Base-by-base conservation (phyloP, 2,797 vertebrate species). In the Siniperca undulata region DNA sequence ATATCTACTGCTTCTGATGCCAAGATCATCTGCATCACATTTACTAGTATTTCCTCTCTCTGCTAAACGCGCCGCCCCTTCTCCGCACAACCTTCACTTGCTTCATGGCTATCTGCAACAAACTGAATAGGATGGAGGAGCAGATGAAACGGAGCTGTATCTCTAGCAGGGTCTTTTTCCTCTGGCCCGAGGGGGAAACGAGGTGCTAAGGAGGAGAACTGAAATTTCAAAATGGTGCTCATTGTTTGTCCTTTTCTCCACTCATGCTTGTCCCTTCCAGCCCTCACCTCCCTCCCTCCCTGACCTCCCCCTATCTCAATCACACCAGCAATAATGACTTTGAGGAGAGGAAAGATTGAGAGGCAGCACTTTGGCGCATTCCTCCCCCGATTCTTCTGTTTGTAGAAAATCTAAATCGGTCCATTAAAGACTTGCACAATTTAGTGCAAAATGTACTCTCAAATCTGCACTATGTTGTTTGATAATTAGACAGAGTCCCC, bases 301-400 rank as follows among this genome's bases (percentile, higher is more conserved):
- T 48, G 7, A 40, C 17, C 46, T 24, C 72, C 68, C 22, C 72
- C 68, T 83, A 87, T 94, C 88, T 94, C 92, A 93, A 92, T 94
- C 93, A 94, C 94, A 95, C 95, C 95, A 96, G 95, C 95, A 96
- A 96, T 95, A 95, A 95, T 84, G 87, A 92, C 89, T 89, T 71
- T 30, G 84, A 87, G 84, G 90, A 86, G 87, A 71, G 71, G 75
- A 82, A 59, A 50, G 78, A 60, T 62, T 0, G 79, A 78, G 89
- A 86, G 90, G 89, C 89, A 80, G 91, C 82, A 73, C 85, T 84
- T 74, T 78, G 48, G 52, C 16, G 61, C 52, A 5, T 60, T 65
- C 62, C 74, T 61, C 62, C 50, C 44, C 58, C 5, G 14, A 73
- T 62, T 75, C 46, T 68, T 67, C 30, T 50, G 16, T 67, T 78